A percentile compares a stretch with the other conserved stretches of the same genome.
Evolutionary conservation across 1,140 invertebrate species (phyloP).

Genomic region (Sinella curviseta): DNA sequence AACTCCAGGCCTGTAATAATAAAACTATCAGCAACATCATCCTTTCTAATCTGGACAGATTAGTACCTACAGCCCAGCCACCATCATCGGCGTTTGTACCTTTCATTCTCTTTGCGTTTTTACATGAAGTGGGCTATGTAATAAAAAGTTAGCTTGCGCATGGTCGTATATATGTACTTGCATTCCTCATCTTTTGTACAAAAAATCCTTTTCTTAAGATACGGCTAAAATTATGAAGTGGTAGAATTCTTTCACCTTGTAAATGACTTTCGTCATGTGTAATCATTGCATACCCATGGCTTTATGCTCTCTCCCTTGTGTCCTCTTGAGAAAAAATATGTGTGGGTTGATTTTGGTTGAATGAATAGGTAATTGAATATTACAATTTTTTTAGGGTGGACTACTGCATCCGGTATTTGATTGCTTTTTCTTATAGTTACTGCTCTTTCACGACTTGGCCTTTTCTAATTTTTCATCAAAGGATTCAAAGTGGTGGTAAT

Average conservation of each 20-base stretch:
- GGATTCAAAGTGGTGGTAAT: no score
- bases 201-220: no score
- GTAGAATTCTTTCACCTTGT: background rate
- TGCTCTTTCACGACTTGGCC: no score
- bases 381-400: background rate
- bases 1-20: background rate
- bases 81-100: background rate
- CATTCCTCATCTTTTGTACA: no score
- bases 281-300: background rate
- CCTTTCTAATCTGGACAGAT: conserved; percentile 15
- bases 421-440: background rate
- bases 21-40: conserved; percentile 19
- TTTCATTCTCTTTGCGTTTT: background rate
- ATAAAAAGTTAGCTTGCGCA: background rate
- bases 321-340: no score
- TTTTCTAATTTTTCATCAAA: no score
- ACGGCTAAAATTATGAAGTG: background rate
- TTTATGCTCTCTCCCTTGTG: background rate
- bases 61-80: background rate
- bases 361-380: background rate
- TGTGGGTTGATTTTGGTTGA: no score
- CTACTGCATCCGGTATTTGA: background rate
- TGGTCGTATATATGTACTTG: no score
- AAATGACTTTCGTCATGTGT: conserved; percentile 4
- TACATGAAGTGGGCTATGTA: background rate